phyloP scores from a whole-genome alignment of 2,797 vertebrate species.

The Potorous gilbertii region DNA sequence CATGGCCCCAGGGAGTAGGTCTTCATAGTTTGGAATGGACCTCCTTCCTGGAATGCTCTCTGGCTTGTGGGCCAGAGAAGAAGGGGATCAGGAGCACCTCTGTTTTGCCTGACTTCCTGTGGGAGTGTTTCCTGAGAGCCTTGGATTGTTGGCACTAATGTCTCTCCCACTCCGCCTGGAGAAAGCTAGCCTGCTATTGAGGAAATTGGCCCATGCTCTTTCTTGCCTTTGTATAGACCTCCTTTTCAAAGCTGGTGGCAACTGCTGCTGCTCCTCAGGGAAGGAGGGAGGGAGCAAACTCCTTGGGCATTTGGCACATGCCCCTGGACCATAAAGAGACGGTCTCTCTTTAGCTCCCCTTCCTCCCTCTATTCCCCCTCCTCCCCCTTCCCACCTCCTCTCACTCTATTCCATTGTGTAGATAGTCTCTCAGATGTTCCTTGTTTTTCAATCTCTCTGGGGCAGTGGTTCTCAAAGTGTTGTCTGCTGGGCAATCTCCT shows the following conservation, averaged over 20 bases:
- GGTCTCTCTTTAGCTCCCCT: not conserved
- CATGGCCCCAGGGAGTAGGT: not conserved
- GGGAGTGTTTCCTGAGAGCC: not conserved
- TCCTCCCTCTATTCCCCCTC: no score
- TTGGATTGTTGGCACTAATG: not conserved
- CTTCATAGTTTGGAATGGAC: not conserved
- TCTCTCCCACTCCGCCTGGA: not conserved
- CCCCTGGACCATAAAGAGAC: not conserved
- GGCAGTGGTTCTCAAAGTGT: not conserved
- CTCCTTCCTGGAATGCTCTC: not conserved
- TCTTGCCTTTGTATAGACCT: not conserved
- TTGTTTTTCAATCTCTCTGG: no score
- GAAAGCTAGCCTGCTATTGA: not conserved
- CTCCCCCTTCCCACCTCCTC: not conserved
- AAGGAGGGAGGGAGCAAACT: not conserved
- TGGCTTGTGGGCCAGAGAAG: not conserved
- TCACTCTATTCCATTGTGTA: not conserved
- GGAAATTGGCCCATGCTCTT: constrained; percentile 6
- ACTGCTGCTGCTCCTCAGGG: not conserved
- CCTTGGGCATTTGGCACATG: not conserved
- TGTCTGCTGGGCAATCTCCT: rapidly evolving
- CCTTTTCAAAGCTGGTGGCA: not conserved
- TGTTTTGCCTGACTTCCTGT: not conserved
- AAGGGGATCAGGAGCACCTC: not conserved
- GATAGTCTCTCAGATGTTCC: not conserved